phyloP scores from a whole-genome alignment of 1,140 invertebrate species.

The Tetraneura akinire region DNA sequence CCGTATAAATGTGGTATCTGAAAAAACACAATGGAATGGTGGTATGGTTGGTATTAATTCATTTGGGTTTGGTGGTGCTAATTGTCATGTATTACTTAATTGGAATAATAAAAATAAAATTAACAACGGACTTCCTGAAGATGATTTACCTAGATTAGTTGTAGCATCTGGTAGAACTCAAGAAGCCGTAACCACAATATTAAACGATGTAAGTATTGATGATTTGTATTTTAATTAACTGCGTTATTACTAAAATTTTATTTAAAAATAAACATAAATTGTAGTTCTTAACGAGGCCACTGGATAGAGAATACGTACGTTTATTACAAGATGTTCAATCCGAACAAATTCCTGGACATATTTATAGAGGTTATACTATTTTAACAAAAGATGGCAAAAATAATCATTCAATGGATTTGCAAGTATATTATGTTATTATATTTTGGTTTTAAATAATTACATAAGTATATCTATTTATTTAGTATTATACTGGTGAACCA shows the following conservation, averaged over 20 bases:
- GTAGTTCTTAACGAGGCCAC: conserved; percentile 53
- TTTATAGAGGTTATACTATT: conserved; percentile 62
- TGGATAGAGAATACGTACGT: conserved; percentile 57
- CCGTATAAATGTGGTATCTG: conserved; percentile 66
- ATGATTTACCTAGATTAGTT: conserved; percentile 67
- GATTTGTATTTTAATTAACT: neutral
- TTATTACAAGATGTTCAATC: conserved; percentile 57
- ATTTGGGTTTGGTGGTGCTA: conserved; percentile 69
- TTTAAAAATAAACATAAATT: conserved; percentile 1
- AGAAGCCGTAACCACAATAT: conserved; percentile 69
- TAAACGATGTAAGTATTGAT: conserved; percentile 65
- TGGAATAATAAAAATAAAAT: conserved; percentile 62
- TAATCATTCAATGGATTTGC: neutral
- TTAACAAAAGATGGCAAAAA: conserved; percentile 54
- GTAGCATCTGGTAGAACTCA: conserved; percentile 70
- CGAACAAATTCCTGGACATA: conserved; percentile 58
- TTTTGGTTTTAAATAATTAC: neutral
- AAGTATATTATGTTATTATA: conserved; percentile 1
- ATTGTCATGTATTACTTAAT: conserved; percentile 70
- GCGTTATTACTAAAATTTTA: no score
- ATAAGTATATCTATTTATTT: conserved; percentile 56
- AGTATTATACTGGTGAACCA: conserved; percentile 65
- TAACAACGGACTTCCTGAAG: conserved; percentile 60
- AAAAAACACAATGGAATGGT: conserved; percentile 67
- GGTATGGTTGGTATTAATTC: conserved; percentile 65